A percentile compares a stretch with the other conserved stretches of the same genome.
phyloP scores from a whole-genome alignment of 2,797 vertebrate species.

The Aerospiza tachiro region DNA sequence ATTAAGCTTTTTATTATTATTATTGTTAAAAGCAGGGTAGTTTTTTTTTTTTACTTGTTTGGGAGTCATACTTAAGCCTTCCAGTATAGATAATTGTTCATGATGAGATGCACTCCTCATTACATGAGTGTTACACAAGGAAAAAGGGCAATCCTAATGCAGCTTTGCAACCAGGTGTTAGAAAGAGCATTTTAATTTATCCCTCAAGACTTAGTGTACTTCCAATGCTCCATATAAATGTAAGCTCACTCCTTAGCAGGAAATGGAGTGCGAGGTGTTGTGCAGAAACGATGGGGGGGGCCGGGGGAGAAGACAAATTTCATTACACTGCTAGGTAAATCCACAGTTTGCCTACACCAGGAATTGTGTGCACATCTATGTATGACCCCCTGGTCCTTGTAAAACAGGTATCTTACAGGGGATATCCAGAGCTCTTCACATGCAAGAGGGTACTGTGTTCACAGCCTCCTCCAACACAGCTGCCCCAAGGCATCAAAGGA shows the following conservation, averaged over 20 bases:
- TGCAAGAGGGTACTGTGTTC: not conserved
- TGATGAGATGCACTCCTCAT: not conserved
- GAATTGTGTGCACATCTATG: not conserved
- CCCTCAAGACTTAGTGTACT: not conserved
- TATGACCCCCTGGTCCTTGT: not conserved
- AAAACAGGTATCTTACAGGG: not conserved
- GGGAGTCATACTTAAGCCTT: not conserved
- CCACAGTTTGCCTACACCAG: not conserved
- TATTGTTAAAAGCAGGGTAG: not conserved
- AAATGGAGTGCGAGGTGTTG: fast-evolving
- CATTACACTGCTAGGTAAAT: not conserved
- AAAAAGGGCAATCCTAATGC: not conserved
- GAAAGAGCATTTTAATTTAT: not conserved
- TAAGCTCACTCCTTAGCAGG: not conserved
- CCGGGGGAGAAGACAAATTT: fast-evolving
- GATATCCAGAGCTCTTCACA: not conserved
- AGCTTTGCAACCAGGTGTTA: not conserved
- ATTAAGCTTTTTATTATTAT: not conserved
- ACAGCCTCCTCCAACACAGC: not conserved
- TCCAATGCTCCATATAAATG: fast-evolving
- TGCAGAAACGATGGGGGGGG: not conserved
- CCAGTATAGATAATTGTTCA: not conserved
- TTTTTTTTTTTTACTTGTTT: not conserved
- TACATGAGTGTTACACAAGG: not conserved
- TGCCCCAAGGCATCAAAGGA: not conserved